Conservation (phyloP, 2,888 invertebrate species). For the Chloroclysta siterata region DNA sequence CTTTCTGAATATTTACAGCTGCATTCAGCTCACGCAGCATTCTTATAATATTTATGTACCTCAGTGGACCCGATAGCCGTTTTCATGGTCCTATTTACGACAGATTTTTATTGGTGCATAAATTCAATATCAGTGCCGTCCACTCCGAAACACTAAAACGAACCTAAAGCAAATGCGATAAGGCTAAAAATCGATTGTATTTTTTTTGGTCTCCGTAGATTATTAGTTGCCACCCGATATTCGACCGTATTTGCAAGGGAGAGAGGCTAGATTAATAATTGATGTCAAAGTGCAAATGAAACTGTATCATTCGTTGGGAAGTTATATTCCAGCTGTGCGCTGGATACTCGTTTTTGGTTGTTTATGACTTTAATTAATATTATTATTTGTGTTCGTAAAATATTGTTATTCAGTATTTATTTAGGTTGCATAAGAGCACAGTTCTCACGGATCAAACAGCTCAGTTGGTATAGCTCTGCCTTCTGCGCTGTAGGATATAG, state of each 20-base stretch:
- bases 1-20: conserved; percentile 1
- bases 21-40: conserved; percentile 18
- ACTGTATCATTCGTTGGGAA: not conserved
- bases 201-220: conserved; percentile 4
- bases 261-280: conserved; percentile 4
- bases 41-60: conserved; percentile 27
- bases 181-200: conserved; percentile 20
- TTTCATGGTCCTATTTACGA: conserved; percentile 54
- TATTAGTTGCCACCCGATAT: not conserved
- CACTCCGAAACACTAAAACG: conserved; percentile 19
- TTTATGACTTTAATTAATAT: not conserved
- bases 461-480: too few species aligned
- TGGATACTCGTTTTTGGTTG: not conserved
- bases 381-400: not conserved
- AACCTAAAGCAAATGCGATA: conserved; percentile 26
- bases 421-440: too few species aligned
- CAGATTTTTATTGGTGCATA: conserved; percentile 49
- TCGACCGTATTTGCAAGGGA: conserved; percentile 1
- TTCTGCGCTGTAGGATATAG: too few species aligned
- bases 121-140: conserved; percentile 42
- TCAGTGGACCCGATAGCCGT: conserved; percentile 42
- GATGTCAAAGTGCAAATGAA: conserved; percentile 7
- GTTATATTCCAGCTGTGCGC: not conserved
- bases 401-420: too few species aligned
- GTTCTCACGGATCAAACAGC: too few species aligned